Percentiles rank a stretch among this genome's conserved stretches.
phyloP scores from a whole-genome alignment of 92 coral and sea anemone species.

The Zoanthus gigantus region DNA sequence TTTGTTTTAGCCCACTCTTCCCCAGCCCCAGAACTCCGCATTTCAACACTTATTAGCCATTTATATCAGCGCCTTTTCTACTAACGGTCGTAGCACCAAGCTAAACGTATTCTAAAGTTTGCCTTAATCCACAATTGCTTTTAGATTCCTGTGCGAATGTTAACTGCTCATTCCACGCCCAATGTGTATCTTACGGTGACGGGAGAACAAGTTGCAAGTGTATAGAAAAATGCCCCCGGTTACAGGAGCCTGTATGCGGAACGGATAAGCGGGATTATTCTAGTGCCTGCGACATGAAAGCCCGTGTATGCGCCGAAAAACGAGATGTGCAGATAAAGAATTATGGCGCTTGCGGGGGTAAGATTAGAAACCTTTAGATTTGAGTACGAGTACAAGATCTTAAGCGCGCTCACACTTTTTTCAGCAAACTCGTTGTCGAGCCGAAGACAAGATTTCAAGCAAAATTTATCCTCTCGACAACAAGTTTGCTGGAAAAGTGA shows the following conservation, averaged over 20 bases:
- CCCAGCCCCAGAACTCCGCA: too few species aligned
- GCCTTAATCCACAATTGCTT: too few species aligned
- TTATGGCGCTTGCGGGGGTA: conserved; percentile 86
- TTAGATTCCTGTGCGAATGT: conserved; percentile 91
- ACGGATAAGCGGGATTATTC: conserved; percentile 85
- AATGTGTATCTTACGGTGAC: conserved; percentile 85
- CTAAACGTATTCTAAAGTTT: too few species aligned
- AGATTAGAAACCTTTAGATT: neutral
- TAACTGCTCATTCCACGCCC: conserved; percentile 78
- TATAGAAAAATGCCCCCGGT: conserved; percentile 72
- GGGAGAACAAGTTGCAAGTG: conserved; percentile 88
- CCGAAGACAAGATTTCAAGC: neutral
- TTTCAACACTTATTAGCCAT: too few species aligned
- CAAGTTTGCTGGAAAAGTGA: neutral
- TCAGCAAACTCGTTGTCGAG: too few species aligned
- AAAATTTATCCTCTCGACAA: too few species aligned
- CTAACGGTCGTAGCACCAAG: too few species aligned
- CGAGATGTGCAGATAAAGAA: conserved; percentile 66
- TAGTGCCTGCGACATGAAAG: conserved; percentile 84
- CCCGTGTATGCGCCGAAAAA: conserved; percentile 79
- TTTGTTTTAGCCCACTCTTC: too few species aligned
- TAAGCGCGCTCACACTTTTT: too few species aligned
- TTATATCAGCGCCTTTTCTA: too few species aligned
- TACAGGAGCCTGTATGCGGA: conserved; percentile 92
- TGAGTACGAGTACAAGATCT: too few species aligned